Evolutionary conservation across 2,888 invertebrate species (phyloP).

Genomic region (Lamproptera curius): DNA sequence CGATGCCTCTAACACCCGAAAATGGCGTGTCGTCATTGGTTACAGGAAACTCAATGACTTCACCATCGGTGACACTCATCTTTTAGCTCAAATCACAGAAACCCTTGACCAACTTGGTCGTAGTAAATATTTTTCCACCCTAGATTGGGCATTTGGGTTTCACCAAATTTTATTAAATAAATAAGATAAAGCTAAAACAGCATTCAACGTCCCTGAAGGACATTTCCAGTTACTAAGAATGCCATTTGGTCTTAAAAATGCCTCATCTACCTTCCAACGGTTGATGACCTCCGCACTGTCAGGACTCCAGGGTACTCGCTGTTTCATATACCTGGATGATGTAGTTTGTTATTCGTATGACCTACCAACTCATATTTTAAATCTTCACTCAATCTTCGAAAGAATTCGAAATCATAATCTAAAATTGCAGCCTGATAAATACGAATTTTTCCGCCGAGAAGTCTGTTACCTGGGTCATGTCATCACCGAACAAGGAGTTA

Average conservation of each 20-base stretch:
- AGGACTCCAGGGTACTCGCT: slow-evolving; percentile 26
- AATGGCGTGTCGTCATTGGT: neutral
- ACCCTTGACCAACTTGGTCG: slow-evolving; percentile 30
- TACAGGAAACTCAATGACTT: neutral
- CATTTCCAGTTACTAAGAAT: slow-evolving; percentile 23
- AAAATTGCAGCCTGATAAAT: slow-evolving; percentile 34
- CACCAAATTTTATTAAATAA: slow-evolving; percentile 20
- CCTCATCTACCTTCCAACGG: slow-evolving; percentile 22
- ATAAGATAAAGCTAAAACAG: slow-evolving; percentile 20
- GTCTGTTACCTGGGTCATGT: slow-evolving; percentile 30
- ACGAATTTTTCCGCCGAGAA: slow-evolving; percentile 30
- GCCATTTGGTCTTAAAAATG: slow-evolving; percentile 25
- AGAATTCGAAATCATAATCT: slow-evolving; percentile 19
- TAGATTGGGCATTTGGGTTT: slow-evolving; percentile 24
- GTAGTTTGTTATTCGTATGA: too few species aligned
- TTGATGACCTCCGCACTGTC: slow-evolving; percentile 14
- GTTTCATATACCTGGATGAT: slow-evolving; percentile 24
- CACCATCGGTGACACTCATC: neutral
- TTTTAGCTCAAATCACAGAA: slow-evolving; percentile 13
- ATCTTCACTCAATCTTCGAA: too few species aligned
- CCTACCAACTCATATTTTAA: too few species aligned
- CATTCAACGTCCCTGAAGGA: slow-evolving; percentile 24
- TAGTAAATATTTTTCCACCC: slow-evolving; percentile 27
- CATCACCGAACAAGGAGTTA: slow-evolving; percentile 31
- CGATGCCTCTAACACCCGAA: neutral